Evolutionary conservation across 2,797 vertebrate species (phyloP).

Genomic region (Bovichtus diacanthus): DNA sequence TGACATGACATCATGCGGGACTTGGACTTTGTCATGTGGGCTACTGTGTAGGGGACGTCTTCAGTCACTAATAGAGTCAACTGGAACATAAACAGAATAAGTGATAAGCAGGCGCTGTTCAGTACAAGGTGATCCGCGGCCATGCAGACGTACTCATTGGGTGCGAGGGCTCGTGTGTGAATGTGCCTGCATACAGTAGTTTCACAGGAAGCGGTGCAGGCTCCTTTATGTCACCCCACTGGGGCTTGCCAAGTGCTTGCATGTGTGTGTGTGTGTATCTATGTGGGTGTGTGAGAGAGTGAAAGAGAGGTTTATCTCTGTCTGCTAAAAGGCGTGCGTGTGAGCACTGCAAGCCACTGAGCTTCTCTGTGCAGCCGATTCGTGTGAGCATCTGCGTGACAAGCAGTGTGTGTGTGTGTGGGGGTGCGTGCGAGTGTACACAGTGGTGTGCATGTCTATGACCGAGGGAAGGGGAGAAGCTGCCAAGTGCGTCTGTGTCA

Average conservation of each 20-base stretch:
- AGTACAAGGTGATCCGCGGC: constrained; percentile 37
- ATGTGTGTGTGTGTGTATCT: constrained; percentile 60
- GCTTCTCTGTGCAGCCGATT: constrained; percentile 69
- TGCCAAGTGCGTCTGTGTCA: constrained; percentile 80
- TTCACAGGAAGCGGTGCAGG: constrained; percentile 67
- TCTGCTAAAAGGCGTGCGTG: constrained; percentile 79
- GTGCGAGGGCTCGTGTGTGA: constrained; percentile 39
- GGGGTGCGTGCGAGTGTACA: constrained; percentile 50
- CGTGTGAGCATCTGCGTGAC: constrained; percentile 73
- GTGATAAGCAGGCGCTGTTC: constrained; percentile 15
- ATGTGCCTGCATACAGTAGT: constrained; percentile 41
- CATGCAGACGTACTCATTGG: constrained; percentile 27
- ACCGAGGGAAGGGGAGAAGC: constrained; percentile 66
- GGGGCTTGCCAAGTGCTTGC: constrained; percentile 67
- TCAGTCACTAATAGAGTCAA: background rate
- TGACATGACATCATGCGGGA: background rate
- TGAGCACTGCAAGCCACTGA: constrained; percentile 71
- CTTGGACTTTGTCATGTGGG: no score
- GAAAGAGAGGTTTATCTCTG: constrained; percentile 79
- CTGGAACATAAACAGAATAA: constrained; percentile 14
- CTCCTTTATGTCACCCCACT: constrained; percentile 68
- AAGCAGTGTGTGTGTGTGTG: constrained; percentile 48
- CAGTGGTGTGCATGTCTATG: constrained; percentile 61
- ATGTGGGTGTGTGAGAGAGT: constrained; percentile 62
- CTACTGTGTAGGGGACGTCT: background rate